Evolutionary conservation across 2,888 invertebrate species (phyloP).

Genomic region (Lasioglossum oenotherae): DNA sequence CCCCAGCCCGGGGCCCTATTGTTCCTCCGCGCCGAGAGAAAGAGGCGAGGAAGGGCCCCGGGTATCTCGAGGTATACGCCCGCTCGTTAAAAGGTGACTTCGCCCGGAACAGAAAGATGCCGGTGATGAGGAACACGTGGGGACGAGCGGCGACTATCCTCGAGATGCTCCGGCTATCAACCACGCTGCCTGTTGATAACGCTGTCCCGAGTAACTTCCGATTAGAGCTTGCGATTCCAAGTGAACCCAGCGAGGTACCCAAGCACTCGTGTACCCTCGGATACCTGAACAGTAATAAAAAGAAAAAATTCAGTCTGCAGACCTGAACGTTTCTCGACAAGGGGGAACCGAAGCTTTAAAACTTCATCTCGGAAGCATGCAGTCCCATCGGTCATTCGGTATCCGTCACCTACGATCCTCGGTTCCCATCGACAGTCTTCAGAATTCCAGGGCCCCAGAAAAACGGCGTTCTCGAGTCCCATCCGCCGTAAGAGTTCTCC

Average conservation of each 20-base stretch:
- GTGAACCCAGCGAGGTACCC: not conserved
- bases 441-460: not conserved
- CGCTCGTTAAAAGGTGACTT: conserved; percentile 69
- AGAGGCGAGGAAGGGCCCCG: conserved; percentile 61
- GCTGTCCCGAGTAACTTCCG: not conserved
- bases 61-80: conserved; percentile 61
- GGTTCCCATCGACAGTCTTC: not conserved
- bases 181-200: not conserved
- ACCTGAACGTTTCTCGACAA: not conserved
- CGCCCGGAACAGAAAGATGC: conserved; percentile 57
- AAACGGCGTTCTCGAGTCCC: conserved; percentile 1
- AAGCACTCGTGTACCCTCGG: not conserved
- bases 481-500: conserved; percentile 1
- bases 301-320: not conserved
- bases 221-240: not conserved
- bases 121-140: conserved; percentile 61
- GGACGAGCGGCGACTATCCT: not conserved
- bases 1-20: conserved; percentile 74
- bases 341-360: not conserved
- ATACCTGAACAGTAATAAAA: not conserved
- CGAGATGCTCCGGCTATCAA: not conserved
- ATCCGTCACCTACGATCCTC: not conserved
- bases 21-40: conserved; percentile 73
- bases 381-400: not conserved
- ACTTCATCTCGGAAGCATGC: not conserved